A percentile compares a stretch with the other conserved stretches of the same genome.
Conservation (phyloP, 2,797 vertebrate genomes). For the Anabas testudineus region DNA sequence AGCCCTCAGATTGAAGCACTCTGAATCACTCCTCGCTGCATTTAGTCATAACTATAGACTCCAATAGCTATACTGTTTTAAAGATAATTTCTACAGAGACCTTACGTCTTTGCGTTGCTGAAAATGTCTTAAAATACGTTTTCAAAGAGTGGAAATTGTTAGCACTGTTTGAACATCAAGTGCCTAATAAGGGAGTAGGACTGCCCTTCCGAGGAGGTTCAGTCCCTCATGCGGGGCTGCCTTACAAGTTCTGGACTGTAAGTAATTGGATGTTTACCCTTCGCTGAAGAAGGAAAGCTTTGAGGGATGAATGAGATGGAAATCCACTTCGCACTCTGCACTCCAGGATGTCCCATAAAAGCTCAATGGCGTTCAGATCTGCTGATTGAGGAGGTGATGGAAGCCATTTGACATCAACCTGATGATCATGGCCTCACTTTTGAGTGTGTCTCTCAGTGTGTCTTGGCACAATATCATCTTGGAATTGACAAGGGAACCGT, state of each 20-base stretch:
- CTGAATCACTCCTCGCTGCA: slow-evolving; percentile 20
- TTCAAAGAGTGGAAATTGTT: slow-evolving; percentile 49
- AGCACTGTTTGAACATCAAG: slow-evolving; percentile 69
- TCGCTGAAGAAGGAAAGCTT: slow-evolving; percentile 73
- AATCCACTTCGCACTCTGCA: slow-evolving; percentile 67
- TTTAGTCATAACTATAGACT: slow-evolving; percentile 15
- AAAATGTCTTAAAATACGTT: slow-evolving; percentile 52
- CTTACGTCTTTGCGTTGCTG: slow-evolving; percentile 43
- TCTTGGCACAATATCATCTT: slow-evolving; percentile 55
- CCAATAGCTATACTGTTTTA: slow-evolving; percentile 26
- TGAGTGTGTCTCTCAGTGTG: slow-evolving; percentile 59
- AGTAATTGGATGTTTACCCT: slow-evolving; percentile 80
- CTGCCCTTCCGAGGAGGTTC: slow-evolving; percentile 58
- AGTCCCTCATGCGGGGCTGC: slow-evolving; percentile 62
- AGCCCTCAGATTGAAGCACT: neutral
- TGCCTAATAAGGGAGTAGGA: slow-evolving; percentile 65
- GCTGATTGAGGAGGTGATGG: slow-evolving; percentile 70
- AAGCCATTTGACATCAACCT: slow-evolving; percentile 66
- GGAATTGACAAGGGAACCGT: slow-evolving; percentile 40
- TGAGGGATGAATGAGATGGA: slow-evolving; percentile 73
- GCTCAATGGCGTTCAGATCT: slow-evolving; percentile 64
- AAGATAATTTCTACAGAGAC: slow-evolving; percentile 35
- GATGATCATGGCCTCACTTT: slow-evolving; percentile 67
- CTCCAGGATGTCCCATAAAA: slow-evolving; percentile 73
- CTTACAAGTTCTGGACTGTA: slow-evolving; percentile 70